These are phyloP conservation scores for Chitala chitala DNA, from an alignment of 2,113 vertebrate species.

Conservation along the genomic window DNA sequence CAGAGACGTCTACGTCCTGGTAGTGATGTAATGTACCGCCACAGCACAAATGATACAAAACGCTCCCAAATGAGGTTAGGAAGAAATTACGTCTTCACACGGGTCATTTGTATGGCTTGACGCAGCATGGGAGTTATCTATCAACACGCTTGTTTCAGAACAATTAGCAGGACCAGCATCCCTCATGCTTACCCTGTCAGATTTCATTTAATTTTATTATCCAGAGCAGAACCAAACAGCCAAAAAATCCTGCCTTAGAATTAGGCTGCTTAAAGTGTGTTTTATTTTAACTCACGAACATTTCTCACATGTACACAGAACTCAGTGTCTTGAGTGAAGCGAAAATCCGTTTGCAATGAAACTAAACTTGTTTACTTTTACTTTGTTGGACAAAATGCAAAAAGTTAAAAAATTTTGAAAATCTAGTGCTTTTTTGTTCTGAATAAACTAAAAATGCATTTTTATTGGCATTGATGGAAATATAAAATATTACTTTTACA, in stretches of 20 bases:
- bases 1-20: not conserved
- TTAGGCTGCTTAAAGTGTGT: no score
- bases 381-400: no score
- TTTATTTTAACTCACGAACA: no score
- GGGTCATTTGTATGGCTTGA: conserved; percentile 38
- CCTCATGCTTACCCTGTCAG: conserved; percentile 29
- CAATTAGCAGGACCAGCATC: not conserved
- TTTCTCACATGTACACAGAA: no score
- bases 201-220: conserved; percentile 33
- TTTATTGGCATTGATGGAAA: no score
- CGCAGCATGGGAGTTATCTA: conserved; percentile 37
- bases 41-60: not conserved
- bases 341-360: no score
- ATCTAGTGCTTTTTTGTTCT: no score
- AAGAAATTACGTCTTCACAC: conserved; percentile 26
- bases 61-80: conserved; percentile 39
- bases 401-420: no score
- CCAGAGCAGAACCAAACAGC: conserved; percentile 39
- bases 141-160: conserved; percentile 23
- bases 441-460: no score
- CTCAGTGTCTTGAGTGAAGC: no score
- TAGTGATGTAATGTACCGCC: not conserved
- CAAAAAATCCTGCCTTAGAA: not conserved
- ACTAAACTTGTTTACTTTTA: no score
- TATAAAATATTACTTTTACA: no score